Evolutionary conservation across 2,888 invertebrate genomes (phyloP), one percentile per base, ranked within the genome.

Genomic region (Fragum fragum): DNA sequence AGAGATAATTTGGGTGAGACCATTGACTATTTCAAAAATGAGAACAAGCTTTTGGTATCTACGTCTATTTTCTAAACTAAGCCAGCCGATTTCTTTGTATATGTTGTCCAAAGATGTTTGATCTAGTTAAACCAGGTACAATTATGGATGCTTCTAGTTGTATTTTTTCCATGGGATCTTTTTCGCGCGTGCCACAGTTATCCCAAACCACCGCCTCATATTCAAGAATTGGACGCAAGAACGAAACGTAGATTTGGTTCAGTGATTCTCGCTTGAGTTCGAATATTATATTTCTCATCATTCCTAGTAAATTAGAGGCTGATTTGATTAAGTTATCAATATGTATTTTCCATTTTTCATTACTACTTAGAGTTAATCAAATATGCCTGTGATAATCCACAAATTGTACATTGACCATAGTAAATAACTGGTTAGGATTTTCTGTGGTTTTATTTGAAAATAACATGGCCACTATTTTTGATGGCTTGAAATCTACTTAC

Each of bases 121-220:
- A 70, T 52, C 47, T 59, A 2, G 76, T 76, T 23, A 75, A 16
- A 16, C 76, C 76, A 6, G 71, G 71, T 2, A 72, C 63, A 52
- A 63, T 66, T 28, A 71, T n/a, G 9, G 76, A 72, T 16, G 72
- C 72, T 57, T 72, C 76, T n/a, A 66, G 53, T 52, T 72, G 72
- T 18, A 72, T 16, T 68, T 72, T 63, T 73, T 73, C 77, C 9
- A 77, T 21, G 18, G 68, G 18, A 14, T 73, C 52, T 47, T 66
- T 47, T 55, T 77, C 72, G 16, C 18, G 18, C 18, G 16, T n/a
- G n/a, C n/a, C n/a, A n/a, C n/a, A n/a, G n/a, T n/a, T n/a, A n/a
- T n/a, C n/a, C n/a, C n/a, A n/a, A n/a, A n/a, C n/a, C n/a, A n/a
- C n/a, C n/a, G n/a, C n/a, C n/a, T n/a, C n/a, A n/a, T n/a, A n/a